Conservation (phyloP, 2,113 vertebrate species). For the Salvelinus fontinalis region DNA sequence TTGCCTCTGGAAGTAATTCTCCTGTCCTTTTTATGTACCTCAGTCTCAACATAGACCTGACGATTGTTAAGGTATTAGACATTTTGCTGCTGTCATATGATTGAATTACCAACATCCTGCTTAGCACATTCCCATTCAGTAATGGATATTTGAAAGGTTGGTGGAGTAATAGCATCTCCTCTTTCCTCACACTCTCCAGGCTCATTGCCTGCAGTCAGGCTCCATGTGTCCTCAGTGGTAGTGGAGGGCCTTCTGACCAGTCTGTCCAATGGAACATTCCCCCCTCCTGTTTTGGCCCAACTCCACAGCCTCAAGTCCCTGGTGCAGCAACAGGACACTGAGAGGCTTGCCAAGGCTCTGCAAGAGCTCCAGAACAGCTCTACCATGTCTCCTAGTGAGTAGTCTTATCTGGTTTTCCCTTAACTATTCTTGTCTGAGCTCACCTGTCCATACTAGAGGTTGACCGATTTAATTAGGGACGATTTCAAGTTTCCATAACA, state of each 20-base stretch:
- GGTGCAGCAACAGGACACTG: constrained; percentile 45
- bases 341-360: constrained; percentile 49
- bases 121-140: no score
- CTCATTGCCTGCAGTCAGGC: background rate
- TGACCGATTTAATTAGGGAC: no score
- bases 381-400: constrained; percentile 61
- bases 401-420: background rate
- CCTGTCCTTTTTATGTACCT: no score
- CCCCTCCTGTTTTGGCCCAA: constrained; percentile 49
- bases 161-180: background rate
- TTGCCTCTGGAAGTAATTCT: background rate
- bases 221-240: constrained; percentile 1
- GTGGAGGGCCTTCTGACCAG: constrained; percentile 54
- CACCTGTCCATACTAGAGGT: no score
- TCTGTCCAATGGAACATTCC: constrained; percentile 34
- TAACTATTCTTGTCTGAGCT: background rate
- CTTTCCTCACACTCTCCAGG: no score
- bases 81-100: no score
- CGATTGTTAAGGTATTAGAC: no score
- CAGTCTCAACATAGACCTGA: no score
- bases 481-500: no score
- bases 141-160: no score
- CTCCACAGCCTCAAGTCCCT: constrained; percentile 53
- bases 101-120: no score
- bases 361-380: constrained; percentile 45